Percentiles rank a stretch among this genome's conserved stretches.
Evolutionary conservation across 2,113 vertebrate genomes (phyloP).

Genomic region (Natator depressus): DNA sequence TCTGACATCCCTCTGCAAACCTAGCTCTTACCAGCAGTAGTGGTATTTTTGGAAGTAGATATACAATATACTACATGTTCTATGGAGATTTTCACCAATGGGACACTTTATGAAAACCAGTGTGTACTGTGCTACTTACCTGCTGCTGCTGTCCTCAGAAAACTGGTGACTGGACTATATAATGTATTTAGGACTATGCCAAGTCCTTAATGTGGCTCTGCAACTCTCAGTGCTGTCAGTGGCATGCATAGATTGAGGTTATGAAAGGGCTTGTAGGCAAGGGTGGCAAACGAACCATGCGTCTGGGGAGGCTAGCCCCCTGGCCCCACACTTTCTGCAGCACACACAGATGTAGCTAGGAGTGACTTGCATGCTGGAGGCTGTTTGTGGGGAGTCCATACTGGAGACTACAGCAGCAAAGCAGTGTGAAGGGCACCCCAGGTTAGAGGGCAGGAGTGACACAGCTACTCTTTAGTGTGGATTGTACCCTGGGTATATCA

Average conservation of each 20-base stretch:
- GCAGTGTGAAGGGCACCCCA: not conserved
- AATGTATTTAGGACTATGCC: not conserved
- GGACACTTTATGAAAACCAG: not conserved
- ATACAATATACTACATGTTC: not conserved
- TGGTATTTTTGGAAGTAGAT: not conserved
- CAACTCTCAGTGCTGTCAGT: not conserved
- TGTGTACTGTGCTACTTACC: not conserved
- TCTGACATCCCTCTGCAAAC: not conserved
- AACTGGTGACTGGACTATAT: not conserved
- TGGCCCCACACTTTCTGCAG: not conserved
- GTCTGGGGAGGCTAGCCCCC: too few species aligned
- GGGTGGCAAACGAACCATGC: too few species aligned
- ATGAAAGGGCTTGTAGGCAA: not conserved
- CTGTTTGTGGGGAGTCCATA: not conserved
- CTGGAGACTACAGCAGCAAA: not conserved
- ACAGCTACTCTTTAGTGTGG: not conserved
- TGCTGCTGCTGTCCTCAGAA: not conserved
- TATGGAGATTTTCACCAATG: not conserved
- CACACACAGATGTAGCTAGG: not conserved
- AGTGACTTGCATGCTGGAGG: not conserved
- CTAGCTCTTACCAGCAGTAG: not conserved
- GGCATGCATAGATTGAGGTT: not conserved
- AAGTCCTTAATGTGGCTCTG: slow-evolving; percentile 1
- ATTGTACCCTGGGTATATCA: not conserved
- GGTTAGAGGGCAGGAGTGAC: not conserved